A percentile compares a stretch with the other conserved stretches of the same genome.
phyloP scores from a whole-genome alignment of 1,140 invertebrate species.

The Oreohelix idahoensis region DNA sequence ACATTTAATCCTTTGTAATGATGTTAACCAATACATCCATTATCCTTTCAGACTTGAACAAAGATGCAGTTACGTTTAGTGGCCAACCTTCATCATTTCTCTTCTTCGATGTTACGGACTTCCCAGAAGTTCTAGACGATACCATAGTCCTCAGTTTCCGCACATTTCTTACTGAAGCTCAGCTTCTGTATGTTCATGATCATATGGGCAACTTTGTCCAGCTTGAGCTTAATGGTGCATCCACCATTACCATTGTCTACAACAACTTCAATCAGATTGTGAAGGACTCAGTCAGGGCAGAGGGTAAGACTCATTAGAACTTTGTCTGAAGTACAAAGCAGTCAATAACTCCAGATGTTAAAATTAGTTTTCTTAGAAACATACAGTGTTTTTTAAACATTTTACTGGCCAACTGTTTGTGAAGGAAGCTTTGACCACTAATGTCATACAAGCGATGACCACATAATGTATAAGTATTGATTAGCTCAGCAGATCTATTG shows the following conservation, averaged over 20 bases:
- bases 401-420: no score
- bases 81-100: conserved; percentile 80
- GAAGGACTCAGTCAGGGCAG: conserved; percentile 39
- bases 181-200: conserved; percentile 92
- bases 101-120: conserved; percentile 82
- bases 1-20: not conserved
- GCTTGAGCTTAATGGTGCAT: conserved; percentile 85
- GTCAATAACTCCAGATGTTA: no score
- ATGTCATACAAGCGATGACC: no score
- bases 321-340: no score
- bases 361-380: no score
- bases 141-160: conserved; percentile 89
- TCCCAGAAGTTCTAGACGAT: conserved; percentile 81
- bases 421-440: no score
- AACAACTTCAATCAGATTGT: conserved; percentile 57
- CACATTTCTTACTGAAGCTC: conserved; percentile 83
- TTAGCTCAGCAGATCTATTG: no score
- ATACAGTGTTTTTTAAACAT: no score
- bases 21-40: not conserved
- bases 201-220: conserved; percentile 95
- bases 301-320: conserved; percentile 15
- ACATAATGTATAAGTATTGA: no score
- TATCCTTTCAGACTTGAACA: conserved; percentile 85
- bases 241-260: conserved; percentile 58
- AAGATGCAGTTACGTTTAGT: conserved; percentile 90